Base-by-base conservation (phyloP, 2,113 vertebrate species). In the Typhlomys cinereus region DNA sequence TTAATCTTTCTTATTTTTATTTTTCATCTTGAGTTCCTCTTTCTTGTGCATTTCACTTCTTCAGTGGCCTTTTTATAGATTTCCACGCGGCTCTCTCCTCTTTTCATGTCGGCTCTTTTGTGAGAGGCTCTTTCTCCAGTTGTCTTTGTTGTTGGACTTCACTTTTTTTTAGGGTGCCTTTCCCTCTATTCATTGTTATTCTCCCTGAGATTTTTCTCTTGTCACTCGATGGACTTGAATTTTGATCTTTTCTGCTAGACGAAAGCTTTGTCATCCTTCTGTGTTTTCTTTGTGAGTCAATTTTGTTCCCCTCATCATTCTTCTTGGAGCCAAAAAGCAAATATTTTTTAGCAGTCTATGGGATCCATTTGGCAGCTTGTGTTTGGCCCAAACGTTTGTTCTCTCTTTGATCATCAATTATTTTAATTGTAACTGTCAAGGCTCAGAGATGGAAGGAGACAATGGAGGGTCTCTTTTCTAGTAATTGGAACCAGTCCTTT, bases 121-220 rank as follows among this genome's bases (percentile, higher is more conserved):
- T 39, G 10, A n/a, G 21, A 0, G 0, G 41, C 36, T 89, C 81
- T 95, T 78, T 96, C 85, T 85, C 34, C 4, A 6, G n/a, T 44
- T n/a, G 75, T 46, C 93, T 97, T 97, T 97, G 84, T 96, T 89
- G 81, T 88, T 29, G 36, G 29, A 64, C 44, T 92, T 90, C n/a
- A n/a, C 5, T 89, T 85, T 92, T 95, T 57, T 96, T 76, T 82
- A 91, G 81, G 21, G 50, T 54, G 34, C 23, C 86, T 90, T 75
- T 85, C 67, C 69, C 74, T 95, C 59, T 74, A 64, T 17, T 88
- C 94, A 93, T 89, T 92, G 93, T 83, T 93, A 81, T 76, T 96
- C 84, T 88, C 96, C 74, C 90, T 15, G 62, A 92, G 87, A 78
- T 81, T 90, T 85, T 90, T 90, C 92, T 67, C 91, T 83, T 64